Base-by-base conservation (phyloP, 2,113 vertebrate species). In the Elanoides forficatus region DNA sequence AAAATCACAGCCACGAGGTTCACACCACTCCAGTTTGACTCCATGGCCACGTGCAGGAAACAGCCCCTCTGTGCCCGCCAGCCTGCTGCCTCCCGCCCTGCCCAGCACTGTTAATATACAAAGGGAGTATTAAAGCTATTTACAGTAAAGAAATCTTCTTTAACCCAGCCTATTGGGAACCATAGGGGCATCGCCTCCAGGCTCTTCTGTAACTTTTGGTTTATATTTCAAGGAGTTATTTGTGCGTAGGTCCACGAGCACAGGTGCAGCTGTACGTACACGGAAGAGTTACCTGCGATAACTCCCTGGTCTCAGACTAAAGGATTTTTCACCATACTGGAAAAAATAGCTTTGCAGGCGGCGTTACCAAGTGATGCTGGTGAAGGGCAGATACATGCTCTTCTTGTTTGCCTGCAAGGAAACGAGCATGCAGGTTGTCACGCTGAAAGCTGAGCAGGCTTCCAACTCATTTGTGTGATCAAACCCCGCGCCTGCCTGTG, bases 131-230 rank as follows among this genome's bases (percentile, higher is more conserved):
- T 91, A 90, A 81, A 75, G 55, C 34, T 93, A 71, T 86, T 85
- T 81, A 63, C 56, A 85, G 43, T 25, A 68, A 42, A 89, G 81
- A 67, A 84, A 82, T 59, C 73, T 71, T 81, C 82, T 92, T 90
- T 81, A 86, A 71, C 75, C 19, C 0, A 0, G 52, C 38, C 65
- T 81, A 56, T 36, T 2, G 3, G 34, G 48, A 82, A 13, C 45
- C 7, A 2, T 29, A 91, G 48, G 21, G 52, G 43, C 22, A 56
- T 75, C 0, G 2, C 56, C 88, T 75, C 74, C 4, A 1, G 56
- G 74, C 66, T 86, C 2, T 8, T 60, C 81, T 55, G 42, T 34
- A 82, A 55, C n/a, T 78, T 83, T 45, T 6, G 18, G 70, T 53
- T 87, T 75, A 27, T 71, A 59, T 55, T 79, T 68, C 74, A 87